Conservation (phyloP, 2,888 invertebrate species). For the Caenorhabditis sinica region DNA sequence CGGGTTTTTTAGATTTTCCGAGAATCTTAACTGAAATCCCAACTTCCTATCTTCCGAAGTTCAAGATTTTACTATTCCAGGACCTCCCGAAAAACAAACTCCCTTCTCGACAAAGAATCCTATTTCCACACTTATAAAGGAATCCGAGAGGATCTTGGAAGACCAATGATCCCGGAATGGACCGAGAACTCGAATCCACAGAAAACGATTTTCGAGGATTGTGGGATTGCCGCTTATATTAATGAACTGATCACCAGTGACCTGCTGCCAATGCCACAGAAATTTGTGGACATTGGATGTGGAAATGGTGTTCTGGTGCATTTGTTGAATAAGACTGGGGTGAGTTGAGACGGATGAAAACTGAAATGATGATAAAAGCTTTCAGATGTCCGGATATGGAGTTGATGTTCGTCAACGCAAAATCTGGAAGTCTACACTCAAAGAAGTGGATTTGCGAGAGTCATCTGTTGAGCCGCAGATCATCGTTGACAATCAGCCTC, state of each 20-base stretch:
- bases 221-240: conserved; percentile 94
- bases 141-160: conserved; percentile 71
- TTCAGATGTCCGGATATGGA: conserved; percentile 69
- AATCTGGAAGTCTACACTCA: conserved; percentile 86
- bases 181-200: conserved; percentile 94
- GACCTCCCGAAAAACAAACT: conserved; percentile 58
- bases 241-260: conserved; percentile 51
- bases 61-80: conserved; percentile 19
- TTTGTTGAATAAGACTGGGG: conserved; percentile 74
- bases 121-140: conserved; percentile 71
- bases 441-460: conserved; percentile 66
- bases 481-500: conserved; percentile 61
- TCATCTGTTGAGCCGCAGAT: conserved; percentile 72
- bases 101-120: conserved; percentile 72
- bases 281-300: conserved; percentile 96
- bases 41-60: neutral
- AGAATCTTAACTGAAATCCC: no score
- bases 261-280: conserved; percentile 45
- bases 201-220: conserved; percentile 97
- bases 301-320: conserved; percentile 90
- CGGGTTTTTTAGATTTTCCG: no score
- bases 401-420: conserved; percentile 87
- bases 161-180: conserved; percentile 86
- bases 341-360: conserved; percentile 16
- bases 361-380: neutral